These are phyloP conservation scores for Genyomyrus donnyi DNA, from an alignment of 2,113 vertebrate species.

Conservation along the genomic window DNA sequence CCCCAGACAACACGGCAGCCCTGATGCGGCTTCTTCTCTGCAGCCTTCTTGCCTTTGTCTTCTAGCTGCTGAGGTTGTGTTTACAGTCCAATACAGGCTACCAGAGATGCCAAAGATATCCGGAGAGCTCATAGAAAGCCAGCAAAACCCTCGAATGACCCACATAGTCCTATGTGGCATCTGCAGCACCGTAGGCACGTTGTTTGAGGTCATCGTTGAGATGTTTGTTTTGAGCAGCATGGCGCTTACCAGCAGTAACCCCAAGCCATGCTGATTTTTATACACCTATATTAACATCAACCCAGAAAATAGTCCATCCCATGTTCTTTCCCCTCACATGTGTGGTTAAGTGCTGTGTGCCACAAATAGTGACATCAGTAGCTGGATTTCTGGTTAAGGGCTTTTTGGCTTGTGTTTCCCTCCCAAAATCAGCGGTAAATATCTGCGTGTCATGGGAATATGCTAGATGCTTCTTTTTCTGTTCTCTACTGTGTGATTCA, in stretches of 20 bases:
- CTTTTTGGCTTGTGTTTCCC: neutral
- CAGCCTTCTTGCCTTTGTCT: neutral
- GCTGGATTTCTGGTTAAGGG: neutral
- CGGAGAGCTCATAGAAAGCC: neutral
- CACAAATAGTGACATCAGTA: neutral
- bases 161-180: neutral
- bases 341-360: neutral
- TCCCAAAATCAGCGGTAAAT: conserved; percentile 1
- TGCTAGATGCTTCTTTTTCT: neutral
- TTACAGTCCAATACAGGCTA: neutral
- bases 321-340: neutral
- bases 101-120: neutral
- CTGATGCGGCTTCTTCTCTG: neutral
- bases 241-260: neutral
- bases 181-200: neutral
- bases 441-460: conserved; percentile 11
- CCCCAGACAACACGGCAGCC: neutral
- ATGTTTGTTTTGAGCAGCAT: neutral
- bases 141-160: neutral
- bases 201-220: neutral
- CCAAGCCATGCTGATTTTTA: neutral
- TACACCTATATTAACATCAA: neutral
- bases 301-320: neutral
- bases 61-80: neutral
- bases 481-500: neutral